Conservation (phyloP, 2,797 vertebrate genomes). For the Schizopygopsis pylzovi region DNA sequence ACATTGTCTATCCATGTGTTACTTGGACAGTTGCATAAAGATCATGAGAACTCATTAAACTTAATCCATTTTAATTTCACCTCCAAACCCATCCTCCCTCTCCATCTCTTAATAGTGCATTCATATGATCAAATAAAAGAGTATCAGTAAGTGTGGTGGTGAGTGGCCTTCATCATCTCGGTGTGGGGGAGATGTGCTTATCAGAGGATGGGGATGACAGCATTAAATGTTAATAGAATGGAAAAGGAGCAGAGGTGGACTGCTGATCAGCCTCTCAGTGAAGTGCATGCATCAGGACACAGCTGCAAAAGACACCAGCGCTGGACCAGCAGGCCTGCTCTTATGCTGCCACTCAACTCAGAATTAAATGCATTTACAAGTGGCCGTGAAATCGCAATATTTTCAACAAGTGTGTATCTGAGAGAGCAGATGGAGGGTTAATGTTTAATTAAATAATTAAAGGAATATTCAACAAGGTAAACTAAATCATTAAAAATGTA, state of each 20-base stretch:
- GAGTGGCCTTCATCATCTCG: slow-evolving; percentile 65
- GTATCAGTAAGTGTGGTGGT: slow-evolving; percentile 67
- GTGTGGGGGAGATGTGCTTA: slow-evolving; percentile 65
- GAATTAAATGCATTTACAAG: slow-evolving; percentile 40
- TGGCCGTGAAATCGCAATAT: slow-evolving; percentile 13
- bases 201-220: slow-evolving; percentile 66
- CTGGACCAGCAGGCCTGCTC: slow-evolving; percentile 27
- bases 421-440: neutral
- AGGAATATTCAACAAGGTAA: slow-evolving; percentile 4
- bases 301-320: slow-evolving; percentile 1
- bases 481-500: neutral
- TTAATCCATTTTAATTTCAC: slow-evolving; percentile 46
- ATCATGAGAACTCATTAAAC: slow-evolving; percentile 53
- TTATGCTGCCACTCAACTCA: slow-evolving; percentile 12
- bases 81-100: slow-evolving; percentile 37
- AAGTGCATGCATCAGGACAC: slow-evolving; percentile 39
- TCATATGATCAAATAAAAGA: slow-evolving; percentile 61
- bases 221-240: slow-evolving; percentile 74
- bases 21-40: slow-evolving; percentile 41
- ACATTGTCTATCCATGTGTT: slow-evolving; percentile 7
- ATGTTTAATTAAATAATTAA: slow-evolving; percentile 12
- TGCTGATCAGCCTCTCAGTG: slow-evolving; percentile 45
- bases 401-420: slow-evolving; percentile 17
- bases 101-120: slow-evolving; percentile 43
- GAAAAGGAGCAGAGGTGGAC: slow-evolving; percentile 59